Evolutionary conservation across 2,797 vertebrate species (phyloP).

Genomic region (Xenops minutus): DNA sequence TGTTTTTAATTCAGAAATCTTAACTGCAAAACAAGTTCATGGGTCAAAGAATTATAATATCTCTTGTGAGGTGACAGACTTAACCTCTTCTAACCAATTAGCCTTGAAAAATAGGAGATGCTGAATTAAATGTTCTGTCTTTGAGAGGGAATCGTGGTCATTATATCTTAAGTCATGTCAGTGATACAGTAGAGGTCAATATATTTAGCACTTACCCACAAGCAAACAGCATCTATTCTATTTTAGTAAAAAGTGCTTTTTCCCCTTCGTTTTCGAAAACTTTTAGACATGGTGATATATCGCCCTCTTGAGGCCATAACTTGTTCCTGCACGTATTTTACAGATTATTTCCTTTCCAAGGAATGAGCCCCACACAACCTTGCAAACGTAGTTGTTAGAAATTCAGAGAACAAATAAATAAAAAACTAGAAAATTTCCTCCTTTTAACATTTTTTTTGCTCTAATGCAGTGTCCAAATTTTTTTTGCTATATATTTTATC

Average conservation of each 20-base stretch:
- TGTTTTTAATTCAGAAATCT: not conserved
- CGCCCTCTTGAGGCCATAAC: slow-evolving; percentile 62
- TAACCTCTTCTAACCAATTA: slow-evolving; percentile 36
- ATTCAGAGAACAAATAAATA: not conserved
- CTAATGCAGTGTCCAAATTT: not conserved
- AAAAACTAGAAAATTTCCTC: not conserved
- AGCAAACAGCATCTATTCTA: slow-evolving; percentile 3
- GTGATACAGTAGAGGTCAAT: slow-evolving; percentile 35
- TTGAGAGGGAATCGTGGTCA: not conserved
- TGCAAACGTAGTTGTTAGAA: not conserved
- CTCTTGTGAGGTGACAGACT: not conserved
- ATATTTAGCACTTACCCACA: not conserved
- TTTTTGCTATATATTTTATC: not conserved
- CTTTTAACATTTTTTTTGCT: not conserved
- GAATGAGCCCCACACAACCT: not conserved
- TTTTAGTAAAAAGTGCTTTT: not conserved
- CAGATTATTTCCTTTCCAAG: not conserved
- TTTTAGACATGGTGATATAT: slow-evolving; percentile 7
- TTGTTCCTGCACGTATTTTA: not conserved
- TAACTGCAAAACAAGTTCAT: slow-evolving; percentile 26
- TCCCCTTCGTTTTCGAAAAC: not conserved
- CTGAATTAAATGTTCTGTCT: not conserved
- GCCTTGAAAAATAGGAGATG: not conserved
- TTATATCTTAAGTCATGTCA: not conserved
- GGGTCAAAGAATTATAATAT: slow-evolving; percentile 18